A percentile compares a stretch with the other conserved stretches of the same genome.
Evolutionary conservation across 2,797 vertebrate genomes (phyloP).

Genomic region (Gorsachius magnificus): DNA sequence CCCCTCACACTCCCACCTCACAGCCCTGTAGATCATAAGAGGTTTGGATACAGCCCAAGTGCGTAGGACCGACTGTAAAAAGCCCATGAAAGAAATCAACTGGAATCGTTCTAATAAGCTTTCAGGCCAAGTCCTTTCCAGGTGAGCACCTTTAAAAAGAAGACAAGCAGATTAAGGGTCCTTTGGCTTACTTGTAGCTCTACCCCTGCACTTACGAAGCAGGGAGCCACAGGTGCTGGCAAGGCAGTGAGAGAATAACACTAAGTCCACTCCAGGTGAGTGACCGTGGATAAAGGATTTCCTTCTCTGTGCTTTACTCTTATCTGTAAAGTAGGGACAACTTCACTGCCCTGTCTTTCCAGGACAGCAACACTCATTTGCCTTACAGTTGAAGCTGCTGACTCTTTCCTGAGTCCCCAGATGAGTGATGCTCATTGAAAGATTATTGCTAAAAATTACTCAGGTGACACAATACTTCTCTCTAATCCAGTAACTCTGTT

Average conservation of each 20-base stretch:
- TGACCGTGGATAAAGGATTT: neutral
- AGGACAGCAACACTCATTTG: neutral
- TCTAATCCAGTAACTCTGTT: neutral
- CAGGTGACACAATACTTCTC: neutral
- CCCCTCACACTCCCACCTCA: slow-evolving; percentile 53
- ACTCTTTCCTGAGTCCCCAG: neutral
- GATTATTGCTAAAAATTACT: neutral
- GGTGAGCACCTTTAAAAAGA: neutral
- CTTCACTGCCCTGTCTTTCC: neutral
- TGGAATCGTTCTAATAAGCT: slow-evolving; percentile 24
- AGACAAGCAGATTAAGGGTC: neutral
- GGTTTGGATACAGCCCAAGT: slow-evolving; percentile 33
- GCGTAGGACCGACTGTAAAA: slow-evolving; percentile 2
- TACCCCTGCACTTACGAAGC: neutral
- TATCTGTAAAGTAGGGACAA: neutral
- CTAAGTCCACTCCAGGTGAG: neutral
- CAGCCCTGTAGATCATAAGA: slow-evolving; percentile 27
- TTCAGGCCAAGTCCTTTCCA: neutral
- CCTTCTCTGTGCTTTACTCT: neutral
- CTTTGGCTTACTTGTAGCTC: neutral
- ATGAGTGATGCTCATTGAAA: neutral
- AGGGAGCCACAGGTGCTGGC: neutral
- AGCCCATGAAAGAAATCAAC: slow-evolving; percentile 18
- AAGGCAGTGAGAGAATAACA: neutral
- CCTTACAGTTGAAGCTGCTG: neutral